These are phyloP conservation scores for Thripadectes ignobilis DNA, from an alignment of 2,797 vertebrate genomes.

Conservation along the genomic window DNA sequence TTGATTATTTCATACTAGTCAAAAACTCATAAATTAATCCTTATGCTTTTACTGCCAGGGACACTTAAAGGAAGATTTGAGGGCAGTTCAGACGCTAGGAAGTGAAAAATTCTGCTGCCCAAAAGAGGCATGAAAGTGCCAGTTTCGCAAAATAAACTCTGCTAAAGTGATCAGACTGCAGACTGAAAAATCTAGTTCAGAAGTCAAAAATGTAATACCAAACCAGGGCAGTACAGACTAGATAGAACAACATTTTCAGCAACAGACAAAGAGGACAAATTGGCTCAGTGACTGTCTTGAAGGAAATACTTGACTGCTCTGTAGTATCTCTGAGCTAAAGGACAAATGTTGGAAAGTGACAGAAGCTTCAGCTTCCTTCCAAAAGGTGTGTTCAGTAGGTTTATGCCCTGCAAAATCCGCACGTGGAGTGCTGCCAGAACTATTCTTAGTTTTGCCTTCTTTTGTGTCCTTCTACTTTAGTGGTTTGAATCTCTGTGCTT, in stretches of 20 bases:
- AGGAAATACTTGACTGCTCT: conserved; percentile 68
- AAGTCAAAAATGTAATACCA: conserved; percentile 57
- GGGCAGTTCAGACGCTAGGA: conserved; percentile 1
- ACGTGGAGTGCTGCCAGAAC: background rate
- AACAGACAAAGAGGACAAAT: conserved; percentile 33
- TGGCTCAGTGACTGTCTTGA: background rate
- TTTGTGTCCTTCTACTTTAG: conserved; percentile 26
- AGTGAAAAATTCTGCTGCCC: conserved; percentile 46
- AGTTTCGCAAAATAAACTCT: conserved; percentile 62
- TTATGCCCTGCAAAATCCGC: background rate
- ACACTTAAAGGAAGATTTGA: background rate
- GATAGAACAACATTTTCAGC: conserved; percentile 53
- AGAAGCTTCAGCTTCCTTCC: conserved; percentile 35
- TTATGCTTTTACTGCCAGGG: background rate
- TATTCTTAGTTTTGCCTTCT: conserved; percentile 53
- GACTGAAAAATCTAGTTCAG: conserved; percentile 56
- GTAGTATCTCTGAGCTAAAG: conserved; percentile 63
- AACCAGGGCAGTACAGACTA: conserved; percentile 52
- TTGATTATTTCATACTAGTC: background rate
- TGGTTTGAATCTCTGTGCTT: conserved; percentile 44
- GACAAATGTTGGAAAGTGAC: conserved; percentile 10
- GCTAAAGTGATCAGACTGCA: conserved; percentile 71
- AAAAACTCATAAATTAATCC: conserved; percentile 24
- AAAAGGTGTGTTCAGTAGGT: conserved; percentile 40
- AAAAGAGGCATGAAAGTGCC: conserved; percentile 45